Base-by-base conservation (phyloP, 2,113 vertebrate genomes). In the Apodemus sylvaticus region DNA sequence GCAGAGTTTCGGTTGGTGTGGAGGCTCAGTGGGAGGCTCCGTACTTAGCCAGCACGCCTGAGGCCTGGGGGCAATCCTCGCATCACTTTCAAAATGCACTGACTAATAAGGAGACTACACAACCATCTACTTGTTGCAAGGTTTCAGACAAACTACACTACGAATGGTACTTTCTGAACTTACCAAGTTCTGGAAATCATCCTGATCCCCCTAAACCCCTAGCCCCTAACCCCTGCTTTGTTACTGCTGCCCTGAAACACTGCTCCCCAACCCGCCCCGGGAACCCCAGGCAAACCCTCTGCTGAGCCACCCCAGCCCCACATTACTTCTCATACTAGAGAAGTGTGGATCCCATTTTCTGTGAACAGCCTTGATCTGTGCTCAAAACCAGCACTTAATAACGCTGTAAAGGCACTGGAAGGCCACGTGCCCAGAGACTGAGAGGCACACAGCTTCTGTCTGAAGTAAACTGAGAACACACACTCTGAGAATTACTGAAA, bases 321-420 rank as follows among this genome's bases (percentile, higher is more conserved):
- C 9, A 82, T 48, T 91, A 74, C 45, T 82, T 89, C 70, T 85
- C 92, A 81, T 29, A 86, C 86, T 34, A 90, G 83, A 85, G 64
- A 51, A n/a, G n/a, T n/a, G n/a, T n/a, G n/a, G n/a, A n/a, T n/a
- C n/a, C n/a, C n/a, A n/a, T n/a, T n/a, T n/a, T n/a, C n/a, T n/a
- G n/a, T n/a, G n/a, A n/a, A n/a, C n/a, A n/a, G n/a, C 9, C 55
- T 87, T 74, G 22, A 70, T 64, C 55, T 86, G 22, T 60, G 68
- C 13, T 74, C 51, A 94, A 85, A 70, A 81, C 7, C 83, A 70
- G 14, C 71, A 66, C 60, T 58, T 73, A 16, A 48, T 92, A 55
- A 64, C 87, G 78, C 0, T 89, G 77, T 5, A 82, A 51, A 12
- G 71, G 51, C 4, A 48, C 0, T 17, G 14, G 11, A 71, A 66